Evolutionary conservation across 2,113 vertebrate species (phyloP).

Genomic region (Leptocoma aspasia): DNA sequence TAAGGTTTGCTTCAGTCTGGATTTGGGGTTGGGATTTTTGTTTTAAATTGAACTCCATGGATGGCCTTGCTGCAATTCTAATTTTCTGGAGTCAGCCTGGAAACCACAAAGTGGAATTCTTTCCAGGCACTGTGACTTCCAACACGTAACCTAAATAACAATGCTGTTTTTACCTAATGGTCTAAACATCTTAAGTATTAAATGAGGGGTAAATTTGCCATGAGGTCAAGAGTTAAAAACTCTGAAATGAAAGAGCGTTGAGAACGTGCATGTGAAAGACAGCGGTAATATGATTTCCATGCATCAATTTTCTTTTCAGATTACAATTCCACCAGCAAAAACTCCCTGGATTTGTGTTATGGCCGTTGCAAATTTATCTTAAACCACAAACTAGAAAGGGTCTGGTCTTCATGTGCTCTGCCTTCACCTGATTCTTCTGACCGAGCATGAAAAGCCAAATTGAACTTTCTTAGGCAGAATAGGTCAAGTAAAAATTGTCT

Average conservation of each 20-base stretch:
- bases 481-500: background rate
- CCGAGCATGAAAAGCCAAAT: background rate
- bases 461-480: background rate
- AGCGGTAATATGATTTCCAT: background rate
- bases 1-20: background rate
- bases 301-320: background rate
- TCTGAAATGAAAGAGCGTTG: background rate
- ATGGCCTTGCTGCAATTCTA: slow-evolving; percentile 27
- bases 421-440: background rate
- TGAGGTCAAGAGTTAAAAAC: slow-evolving; percentile 47
- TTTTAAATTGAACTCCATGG: background rate
- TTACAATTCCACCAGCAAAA: background rate
- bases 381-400: background rate
- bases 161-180: slow-evolving; percentile 34
- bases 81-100: slow-evolving; percentile 56
- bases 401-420: background rate
- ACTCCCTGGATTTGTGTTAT: background rate
- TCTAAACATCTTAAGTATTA: slow-evolving; percentile 58
- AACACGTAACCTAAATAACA: slow-evolving; percentile 56
- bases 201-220: slow-evolving; percentile 11
- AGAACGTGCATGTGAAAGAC: background rate
- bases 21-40: background rate
- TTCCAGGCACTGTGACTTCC: slow-evolving; percentile 48
- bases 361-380: background rate
- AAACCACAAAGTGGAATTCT: slow-evolving; percentile 60